Conservation (phyloP, 2,113 vertebrate genomes). For the Astur gentilis region DNA sequence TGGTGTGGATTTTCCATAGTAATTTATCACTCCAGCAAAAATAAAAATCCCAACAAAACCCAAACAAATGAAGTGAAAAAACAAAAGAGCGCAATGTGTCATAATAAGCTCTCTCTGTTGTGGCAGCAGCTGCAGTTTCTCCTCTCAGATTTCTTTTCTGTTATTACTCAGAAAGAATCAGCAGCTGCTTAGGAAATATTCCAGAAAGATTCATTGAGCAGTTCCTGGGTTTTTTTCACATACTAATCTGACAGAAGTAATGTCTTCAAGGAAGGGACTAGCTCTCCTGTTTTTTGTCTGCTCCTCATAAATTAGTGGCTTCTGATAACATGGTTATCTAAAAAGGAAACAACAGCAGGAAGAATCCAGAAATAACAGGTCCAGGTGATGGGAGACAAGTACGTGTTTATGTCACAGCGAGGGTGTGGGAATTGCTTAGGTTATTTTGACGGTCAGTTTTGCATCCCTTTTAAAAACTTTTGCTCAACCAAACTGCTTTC, state of each 20-base stretch:
- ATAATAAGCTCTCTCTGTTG: constrained; percentile 45
- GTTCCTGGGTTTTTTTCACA: constrained; percentile 29
- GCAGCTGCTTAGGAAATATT: constrained; percentile 61
- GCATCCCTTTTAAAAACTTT: not conserved
- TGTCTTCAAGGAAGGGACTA: not conserved
- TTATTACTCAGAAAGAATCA: constrained; percentile 48
- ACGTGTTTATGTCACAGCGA: not conserved
- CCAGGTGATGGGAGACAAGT: not conserved
- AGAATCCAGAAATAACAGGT: not conserved
- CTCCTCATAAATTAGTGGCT: not conserved
- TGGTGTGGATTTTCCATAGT: not conserved
- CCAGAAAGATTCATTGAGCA: constrained; percentile 46
- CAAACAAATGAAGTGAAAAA: constrained; percentile 42
- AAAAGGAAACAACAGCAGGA: not conserved
- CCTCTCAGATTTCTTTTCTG: constrained; percentile 58
- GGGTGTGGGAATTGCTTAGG: not conserved
- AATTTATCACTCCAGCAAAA: not conserved
- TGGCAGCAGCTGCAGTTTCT: constrained; percentile 60
- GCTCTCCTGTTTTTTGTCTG: not conserved
- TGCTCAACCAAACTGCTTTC: not conserved
- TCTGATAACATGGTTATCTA: not conserved
- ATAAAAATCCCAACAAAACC: constrained; percentile 25
- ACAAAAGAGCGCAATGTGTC: not conserved
- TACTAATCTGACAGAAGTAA: constrained; percentile 21
- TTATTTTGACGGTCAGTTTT: not conserved